phyloP scores from a whole-genome alignment of 2,888 invertebrate species.

The Uropetala carovei region DNA sequence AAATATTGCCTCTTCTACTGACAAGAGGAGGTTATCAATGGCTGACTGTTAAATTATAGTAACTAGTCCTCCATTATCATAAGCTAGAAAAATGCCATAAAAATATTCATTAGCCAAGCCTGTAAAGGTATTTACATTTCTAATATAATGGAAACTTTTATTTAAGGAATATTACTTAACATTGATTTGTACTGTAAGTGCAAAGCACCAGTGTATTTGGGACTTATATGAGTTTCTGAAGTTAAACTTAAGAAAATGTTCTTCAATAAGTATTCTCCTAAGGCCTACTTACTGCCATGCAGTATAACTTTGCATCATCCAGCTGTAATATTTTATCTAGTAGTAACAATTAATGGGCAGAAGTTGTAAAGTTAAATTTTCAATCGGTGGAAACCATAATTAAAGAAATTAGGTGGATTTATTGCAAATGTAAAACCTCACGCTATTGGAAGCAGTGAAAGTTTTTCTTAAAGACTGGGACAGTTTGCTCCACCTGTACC shows the following conservation, averaged over 20 bases:
- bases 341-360: neutral
- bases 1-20: slow-evolving; percentile 12
- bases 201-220: neutral
- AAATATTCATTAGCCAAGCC: neutral
- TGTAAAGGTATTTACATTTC: neutral
- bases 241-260: slow-evolving; percentile 23
- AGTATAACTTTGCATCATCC: slow-evolving; percentile 34
- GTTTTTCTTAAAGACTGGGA: slow-evolving; percentile 52
- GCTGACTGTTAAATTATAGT: slow-evolving; percentile 9
- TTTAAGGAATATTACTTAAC: neutral
- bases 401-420: slow-evolving; percentile 10
- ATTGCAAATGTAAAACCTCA: slow-evolving; percentile 32
- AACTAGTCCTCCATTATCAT: slow-evolving; percentile 34
- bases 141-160: neutral
- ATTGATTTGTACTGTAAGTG: neutral
- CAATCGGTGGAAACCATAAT: slow-evolving; percentile 24
- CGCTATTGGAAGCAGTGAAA: slow-evolving; percentile 12
- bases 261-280: neutral
- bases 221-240: neutral
- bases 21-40: slow-evolving; percentile 19
- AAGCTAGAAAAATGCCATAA: neutral
- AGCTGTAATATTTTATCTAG: slow-evolving; percentile 23
- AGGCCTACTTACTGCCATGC: slow-evolving; percentile 53
- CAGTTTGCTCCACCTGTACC: slow-evolving; percentile 63
- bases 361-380: slow-evolving; percentile 8